phyloP scores from a whole-genome alignment of 2,113 vertebrate genomes.

The Corydoras maculifer region DNA sequence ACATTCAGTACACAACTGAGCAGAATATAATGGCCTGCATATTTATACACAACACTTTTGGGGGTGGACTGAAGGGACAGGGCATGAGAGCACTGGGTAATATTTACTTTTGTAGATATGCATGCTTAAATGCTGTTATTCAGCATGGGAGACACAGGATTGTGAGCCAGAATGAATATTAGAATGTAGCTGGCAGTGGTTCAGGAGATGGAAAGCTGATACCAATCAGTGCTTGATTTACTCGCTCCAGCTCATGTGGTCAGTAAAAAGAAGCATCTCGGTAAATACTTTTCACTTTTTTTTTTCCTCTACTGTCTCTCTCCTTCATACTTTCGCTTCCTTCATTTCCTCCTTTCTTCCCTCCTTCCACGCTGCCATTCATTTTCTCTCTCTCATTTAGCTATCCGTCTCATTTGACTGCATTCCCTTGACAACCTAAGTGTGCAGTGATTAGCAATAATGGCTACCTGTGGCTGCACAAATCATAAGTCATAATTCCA shows the following conservation, averaged over 20 bases:
- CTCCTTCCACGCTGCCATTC: slow-evolving; percentile 46
- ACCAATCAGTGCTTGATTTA: slow-evolving; percentile 17
- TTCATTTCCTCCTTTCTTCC: slow-evolving; percentile 26
- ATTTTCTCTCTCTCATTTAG: slow-evolving; percentile 20
- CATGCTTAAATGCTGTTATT: neutral
- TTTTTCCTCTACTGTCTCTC: neutral
- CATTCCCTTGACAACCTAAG: slow-evolving; percentile 45
- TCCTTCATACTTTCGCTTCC: slow-evolving; percentile 13
- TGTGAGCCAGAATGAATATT: neutral
- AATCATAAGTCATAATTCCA: slow-evolving; percentile 43
- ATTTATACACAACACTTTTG: slow-evolving; percentile 1
- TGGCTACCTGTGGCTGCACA: slow-evolving; percentile 41
- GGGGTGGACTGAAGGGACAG: neutral
- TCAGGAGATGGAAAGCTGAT: slow-evolving; percentile 16
- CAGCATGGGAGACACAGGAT: neutral
- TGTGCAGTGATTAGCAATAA: slow-evolving; percentile 46
- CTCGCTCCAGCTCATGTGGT: slow-evolving; percentile 22
- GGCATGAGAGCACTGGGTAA: neutral
- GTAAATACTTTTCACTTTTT: slow-evolving; percentile 11
- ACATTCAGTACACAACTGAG: neutral
- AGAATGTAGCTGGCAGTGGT: neutral
- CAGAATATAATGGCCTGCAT: neutral
- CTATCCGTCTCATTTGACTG: slow-evolving; percentile 39
- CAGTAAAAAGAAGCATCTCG: slow-evolving; percentile 8
- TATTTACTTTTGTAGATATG: neutral